A percentile compares a stretch with the other conserved stretches of the same genome.
These are phyloP conservation scores for Eciton burchellii DNA, from an alignment of 1,140 invertebrate genomes.

Conservation along the genomic window DNA sequence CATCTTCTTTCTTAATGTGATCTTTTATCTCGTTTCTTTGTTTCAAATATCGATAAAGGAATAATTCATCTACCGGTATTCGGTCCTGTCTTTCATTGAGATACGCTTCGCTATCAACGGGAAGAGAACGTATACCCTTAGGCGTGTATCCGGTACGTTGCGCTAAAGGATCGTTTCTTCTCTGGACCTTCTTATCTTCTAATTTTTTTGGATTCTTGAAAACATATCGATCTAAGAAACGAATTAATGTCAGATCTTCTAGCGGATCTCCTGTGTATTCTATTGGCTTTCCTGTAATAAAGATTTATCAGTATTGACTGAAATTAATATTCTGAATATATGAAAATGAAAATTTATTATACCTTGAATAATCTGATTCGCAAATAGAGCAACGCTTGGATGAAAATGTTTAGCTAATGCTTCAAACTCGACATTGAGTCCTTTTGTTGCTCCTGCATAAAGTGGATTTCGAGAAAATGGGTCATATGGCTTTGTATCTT, in stretches of 20 bases:
- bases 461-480: constrained; percentile 93
- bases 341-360: constrained; percentile 67
- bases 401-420: constrained; percentile 93
- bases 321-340: not conserved
- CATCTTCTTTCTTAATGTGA: constrained; percentile 80
- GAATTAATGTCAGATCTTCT: constrained; percentile 94
- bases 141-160: constrained; percentile 87
- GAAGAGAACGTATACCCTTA: constrained; percentile 87
- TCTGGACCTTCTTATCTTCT: constrained; percentile 79
- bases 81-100: constrained; percentile 88
- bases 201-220: constrained; percentile 97
- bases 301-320: constrained; percentile 24
- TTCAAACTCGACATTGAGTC: constrained; percentile 90
- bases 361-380: constrained; percentile 92
- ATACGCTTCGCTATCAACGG: constrained; percentile 90
- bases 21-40: constrained; percentile 73
- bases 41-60: constrained; percentile 89
- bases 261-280: constrained; percentile 96
- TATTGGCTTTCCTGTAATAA: constrained; percentile 88
- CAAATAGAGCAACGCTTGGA: constrained; percentile 96
- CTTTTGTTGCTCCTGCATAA: constrained; percentile 91
- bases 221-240: constrained; percentile 97
- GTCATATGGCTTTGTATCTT: constrained; percentile 87
- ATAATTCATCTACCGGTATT: constrained; percentile 94
- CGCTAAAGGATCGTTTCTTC: constrained; percentile 79